Percentiles rank a stretch among this genome's conserved stretches.
Conservation (phyloP, 2,797 vertebrate genomes). For the Chelon auratus region DNA sequence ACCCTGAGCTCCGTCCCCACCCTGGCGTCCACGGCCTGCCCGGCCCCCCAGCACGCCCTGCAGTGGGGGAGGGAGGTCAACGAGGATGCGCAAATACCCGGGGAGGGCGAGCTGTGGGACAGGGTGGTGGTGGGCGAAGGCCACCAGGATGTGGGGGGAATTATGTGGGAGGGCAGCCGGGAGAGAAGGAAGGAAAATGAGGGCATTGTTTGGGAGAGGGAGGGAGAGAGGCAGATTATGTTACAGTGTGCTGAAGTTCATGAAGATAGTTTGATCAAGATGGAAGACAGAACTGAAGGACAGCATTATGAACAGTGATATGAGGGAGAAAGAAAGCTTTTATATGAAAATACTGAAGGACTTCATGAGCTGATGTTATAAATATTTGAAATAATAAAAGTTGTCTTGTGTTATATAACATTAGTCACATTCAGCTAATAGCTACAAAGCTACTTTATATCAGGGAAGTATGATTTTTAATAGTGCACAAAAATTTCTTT, state of each 20-base stretch:
- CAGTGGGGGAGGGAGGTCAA: constrained; percentile 46
- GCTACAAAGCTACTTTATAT: constrained; percentile 49
- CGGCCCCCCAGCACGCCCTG: constrained; percentile 37
- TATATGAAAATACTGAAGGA: constrained; percentile 26
- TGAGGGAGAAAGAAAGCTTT: constrained; percentile 10
- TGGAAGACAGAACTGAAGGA: background rate
- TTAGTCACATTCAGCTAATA: constrained; percentile 23
- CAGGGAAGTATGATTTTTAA: constrained; percentile 58
- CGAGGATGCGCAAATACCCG: constrained; percentile 12
- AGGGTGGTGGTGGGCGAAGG: constrained; percentile 51
- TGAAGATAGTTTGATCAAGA: constrained; percentile 65
- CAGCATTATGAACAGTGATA: background rate
- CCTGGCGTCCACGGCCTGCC: constrained; percentile 35
- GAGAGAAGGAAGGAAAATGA: constrained; percentile 55
- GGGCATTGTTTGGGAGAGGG: constrained; percentile 64
- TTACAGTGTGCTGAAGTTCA: constrained; percentile 62
- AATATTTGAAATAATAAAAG: constrained; percentile 39
- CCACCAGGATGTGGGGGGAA: constrained; percentile 41
- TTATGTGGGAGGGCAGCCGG: constrained; percentile 62
- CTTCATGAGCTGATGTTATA: constrained; percentile 4
- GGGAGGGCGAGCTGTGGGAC: constrained; percentile 64
- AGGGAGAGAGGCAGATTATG: constrained; percentile 60
- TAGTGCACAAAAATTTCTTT: constrained; percentile 26
- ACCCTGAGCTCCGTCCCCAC: constrained; percentile 69
- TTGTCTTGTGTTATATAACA: constrained; percentile 25